phyloP scores from a whole-genome alignment of 2,797 vertebrate genomes.

The Streptopelia turtur region DNA sequence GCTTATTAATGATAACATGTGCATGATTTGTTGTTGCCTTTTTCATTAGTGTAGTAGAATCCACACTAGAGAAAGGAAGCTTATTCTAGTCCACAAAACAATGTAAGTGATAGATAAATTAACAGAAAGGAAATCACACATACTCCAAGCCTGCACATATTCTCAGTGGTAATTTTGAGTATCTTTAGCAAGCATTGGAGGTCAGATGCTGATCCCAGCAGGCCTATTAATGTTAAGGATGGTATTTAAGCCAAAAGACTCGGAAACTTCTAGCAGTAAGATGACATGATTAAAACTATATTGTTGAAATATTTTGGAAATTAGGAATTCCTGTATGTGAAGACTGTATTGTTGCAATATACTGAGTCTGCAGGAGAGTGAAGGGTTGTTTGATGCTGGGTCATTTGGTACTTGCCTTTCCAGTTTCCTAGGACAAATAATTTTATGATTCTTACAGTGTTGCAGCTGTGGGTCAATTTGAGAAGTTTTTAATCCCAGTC shows the following conservation, averaged over 20 bases:
- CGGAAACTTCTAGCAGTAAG: not conserved
- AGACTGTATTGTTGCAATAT: not conserved
- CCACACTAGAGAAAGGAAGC: not conserved
- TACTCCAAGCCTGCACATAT: not conserved
- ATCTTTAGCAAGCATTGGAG: not conserved
- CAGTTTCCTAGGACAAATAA: not conserved
- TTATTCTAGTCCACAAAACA: not conserved
- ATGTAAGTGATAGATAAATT: not conserved
- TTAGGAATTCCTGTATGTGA: not conserved
- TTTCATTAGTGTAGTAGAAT: not conserved
- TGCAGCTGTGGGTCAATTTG: not conserved
- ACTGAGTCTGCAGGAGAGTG: not conserved
- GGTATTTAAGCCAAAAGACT: not conserved
- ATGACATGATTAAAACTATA: not conserved
- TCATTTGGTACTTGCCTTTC: not conserved
- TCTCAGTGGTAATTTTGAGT: not conserved
- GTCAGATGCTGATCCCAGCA: not conserved
- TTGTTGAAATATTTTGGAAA: not conserved
- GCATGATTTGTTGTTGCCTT: rapidly evolving
- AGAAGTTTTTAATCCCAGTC: not conserved
- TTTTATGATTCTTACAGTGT: not conserved
- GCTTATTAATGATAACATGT: not conserved
- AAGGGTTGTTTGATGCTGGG: not conserved
- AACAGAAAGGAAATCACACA: not conserved
- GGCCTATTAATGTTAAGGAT: not conserved